Evolutionary conservation across 2,888 invertebrate species (phyloP).

Genomic region (Schizotus pectinicornis): DNA sequence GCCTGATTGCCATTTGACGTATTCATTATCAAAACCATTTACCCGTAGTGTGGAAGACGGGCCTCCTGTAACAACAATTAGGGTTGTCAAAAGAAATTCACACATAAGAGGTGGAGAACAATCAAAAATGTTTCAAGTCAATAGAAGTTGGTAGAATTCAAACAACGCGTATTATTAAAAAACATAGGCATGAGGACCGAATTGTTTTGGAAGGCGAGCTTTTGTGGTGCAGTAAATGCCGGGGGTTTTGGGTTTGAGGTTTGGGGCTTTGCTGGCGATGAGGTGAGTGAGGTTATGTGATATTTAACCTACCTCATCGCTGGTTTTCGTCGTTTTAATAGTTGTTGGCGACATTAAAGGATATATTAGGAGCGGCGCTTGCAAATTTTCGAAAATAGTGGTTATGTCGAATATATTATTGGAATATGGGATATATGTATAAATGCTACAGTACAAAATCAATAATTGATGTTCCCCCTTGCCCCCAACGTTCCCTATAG

Average conservation of each 20-base stretch:
- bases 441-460: conserved; percentile 53
- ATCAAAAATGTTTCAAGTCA: background rate
- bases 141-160: background rate
- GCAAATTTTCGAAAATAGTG: conserved; percentile 4
- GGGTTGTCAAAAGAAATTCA: background rate
- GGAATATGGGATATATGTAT: conserved; percentile 35
- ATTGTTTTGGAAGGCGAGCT: no score
- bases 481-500: conserved; percentile 42
- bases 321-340: background rate
- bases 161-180: conserved; percentile 4
- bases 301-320: conserved; percentile 18
- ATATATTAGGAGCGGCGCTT: no score
- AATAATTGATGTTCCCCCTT: conserved; percentile 56
- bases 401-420: conserved; percentile 19
- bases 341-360: no score
- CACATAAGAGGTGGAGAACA: no score
- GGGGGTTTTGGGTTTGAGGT: background rate
- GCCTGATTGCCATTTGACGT: conserved; percentile 54
- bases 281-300: conserved; percentile 25
- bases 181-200: background rate
- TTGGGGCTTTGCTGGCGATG: conserved; percentile 5
- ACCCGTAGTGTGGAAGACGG: conserved; percentile 50
- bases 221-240: no score
- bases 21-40: conserved; percentile 58
- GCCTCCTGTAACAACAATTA: conserved; percentile 41